A percentile compares a stretch with the other conserved stretches of the same genome.
These are phyloP conservation scores for Drosophila kepulauana DNA, from an alignment of 1,140 invertebrate species.

Conservation along the genomic window DNA sequence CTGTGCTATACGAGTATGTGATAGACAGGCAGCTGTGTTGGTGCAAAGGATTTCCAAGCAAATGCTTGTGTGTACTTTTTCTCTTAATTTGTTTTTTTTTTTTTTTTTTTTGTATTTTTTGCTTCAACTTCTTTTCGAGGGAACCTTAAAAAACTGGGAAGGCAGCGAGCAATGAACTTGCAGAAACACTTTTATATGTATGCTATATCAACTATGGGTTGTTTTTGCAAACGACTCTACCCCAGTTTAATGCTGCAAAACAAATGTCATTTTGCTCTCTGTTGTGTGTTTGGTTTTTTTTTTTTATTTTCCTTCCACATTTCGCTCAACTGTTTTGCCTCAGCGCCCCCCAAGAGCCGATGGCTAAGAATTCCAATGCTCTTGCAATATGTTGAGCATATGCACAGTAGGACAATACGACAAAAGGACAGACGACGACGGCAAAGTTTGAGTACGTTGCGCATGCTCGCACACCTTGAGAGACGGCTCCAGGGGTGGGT, in stretches of 20 bases:
- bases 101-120: conserved; percentile 22
- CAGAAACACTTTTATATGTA: conserved; percentile 44
- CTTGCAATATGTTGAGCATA: conserved; percentile 60
- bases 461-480: conserved; percentile 76
- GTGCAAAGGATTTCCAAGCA: conserved; percentile 61
- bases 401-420: conserved; percentile 56
- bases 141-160: conserved; percentile 19
- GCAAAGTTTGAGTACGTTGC: conserved; percentile 43
- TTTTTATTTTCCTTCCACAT: conserved; percentile 1
- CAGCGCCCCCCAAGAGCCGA: conserved; percentile 29
- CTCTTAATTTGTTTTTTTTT: conserved; percentile 3
- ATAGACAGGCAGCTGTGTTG: conserved; percentile 66
- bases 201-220: conserved; percentile 29
- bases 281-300: not conserved
- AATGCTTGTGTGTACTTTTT: conserved; percentile 12
- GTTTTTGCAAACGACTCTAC: conserved; percentile 39
- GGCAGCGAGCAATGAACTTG: conserved; percentile 59
- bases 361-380: conserved; percentile 57
- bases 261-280: conserved; percentile 61
- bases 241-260: conserved; percentile 49
- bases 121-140: conserved; percentile 10
- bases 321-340: conserved; percentile 15
- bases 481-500: conserved; percentile 57
- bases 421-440: conserved; percentile 46
- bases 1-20: conserved; percentile 9